phyloP scores from a whole-genome alignment of 2,113 vertebrate species.

The Protomyctophum bolini region DNA sequence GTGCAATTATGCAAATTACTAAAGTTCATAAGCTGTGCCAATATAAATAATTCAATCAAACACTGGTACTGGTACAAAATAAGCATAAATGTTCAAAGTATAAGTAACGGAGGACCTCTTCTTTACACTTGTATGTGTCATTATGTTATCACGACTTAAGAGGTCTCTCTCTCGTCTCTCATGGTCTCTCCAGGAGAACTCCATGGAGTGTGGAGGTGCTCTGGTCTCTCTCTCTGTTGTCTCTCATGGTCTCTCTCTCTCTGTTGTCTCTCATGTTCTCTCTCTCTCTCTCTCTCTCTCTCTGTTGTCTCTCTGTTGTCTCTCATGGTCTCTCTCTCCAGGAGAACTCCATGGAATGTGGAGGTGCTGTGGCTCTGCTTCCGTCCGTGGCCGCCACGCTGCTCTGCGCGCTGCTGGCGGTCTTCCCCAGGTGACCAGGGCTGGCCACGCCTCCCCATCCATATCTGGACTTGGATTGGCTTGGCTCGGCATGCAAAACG shows the following conservation, averaged over 20 bases:
- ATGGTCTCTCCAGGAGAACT: constrained; percentile 73
- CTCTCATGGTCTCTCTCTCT: not conserved
- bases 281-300: too few relatives aligned
- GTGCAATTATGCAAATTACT: too few relatives aligned
- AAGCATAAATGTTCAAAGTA: too few relatives aligned
- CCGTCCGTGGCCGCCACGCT: constrained; percentile 57
- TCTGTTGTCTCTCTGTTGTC: not conserved
- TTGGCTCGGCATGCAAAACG: constrained; percentile 84
- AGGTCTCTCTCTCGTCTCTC: not conserved
- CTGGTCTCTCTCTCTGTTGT: not conserved
- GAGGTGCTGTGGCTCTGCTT: constrained; percentile 57
- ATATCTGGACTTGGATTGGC: constrained; percentile 78
- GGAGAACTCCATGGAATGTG: constrained; percentile 84
- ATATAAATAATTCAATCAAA: too few relatives aligned
- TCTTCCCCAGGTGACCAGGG: constrained; percentile 88
- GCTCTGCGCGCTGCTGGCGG: constrained; percentile 57
- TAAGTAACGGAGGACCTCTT: too few relatives aligned
- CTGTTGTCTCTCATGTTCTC: too few relatives aligned
- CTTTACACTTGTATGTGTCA: too few relatives aligned
- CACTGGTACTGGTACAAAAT: too few relatives aligned
- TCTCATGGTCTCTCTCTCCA: constrained; percentile 32
- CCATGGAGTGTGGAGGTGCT: constrained; percentile 80
- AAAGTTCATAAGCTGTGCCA: too few relatives aligned
- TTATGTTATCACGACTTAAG: not conserved
- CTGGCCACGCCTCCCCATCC: constrained; percentile 64